Conservation (phyloP, 2,797 vertebrate genomes). For the Chaunax sp. region DNA sequence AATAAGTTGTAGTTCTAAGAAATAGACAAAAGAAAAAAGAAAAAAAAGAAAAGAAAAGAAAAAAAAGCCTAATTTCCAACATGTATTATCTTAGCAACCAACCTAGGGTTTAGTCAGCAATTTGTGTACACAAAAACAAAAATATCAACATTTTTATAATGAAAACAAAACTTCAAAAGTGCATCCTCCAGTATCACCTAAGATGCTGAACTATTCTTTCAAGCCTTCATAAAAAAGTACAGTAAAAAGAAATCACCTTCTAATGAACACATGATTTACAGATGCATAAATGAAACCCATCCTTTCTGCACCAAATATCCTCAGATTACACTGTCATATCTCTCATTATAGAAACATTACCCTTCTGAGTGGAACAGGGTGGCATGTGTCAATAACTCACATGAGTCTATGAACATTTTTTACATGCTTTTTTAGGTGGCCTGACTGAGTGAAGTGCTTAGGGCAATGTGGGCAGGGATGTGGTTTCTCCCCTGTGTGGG, state of each 20-base stretch:
- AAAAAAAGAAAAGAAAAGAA: too few species aligned
- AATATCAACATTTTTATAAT: not conserved
- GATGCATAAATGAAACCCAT: too few species aligned
- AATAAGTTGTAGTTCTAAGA: too few species aligned
- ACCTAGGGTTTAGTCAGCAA: too few species aligned
- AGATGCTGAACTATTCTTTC: too few species aligned
- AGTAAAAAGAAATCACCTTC: too few species aligned
- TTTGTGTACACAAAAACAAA: too few species aligned
- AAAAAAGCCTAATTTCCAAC: too few species aligned
- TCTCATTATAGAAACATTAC: not conserved
- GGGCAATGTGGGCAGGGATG: slow-evolving; percentile 79
- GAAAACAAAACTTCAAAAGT: not conserved
- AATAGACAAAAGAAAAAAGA: too few species aligned
- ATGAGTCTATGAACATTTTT: slow-evolving; percentile 67
- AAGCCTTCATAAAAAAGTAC: too few species aligned
- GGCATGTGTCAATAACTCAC: not conserved
- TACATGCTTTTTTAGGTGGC: slow-evolving; percentile 82
- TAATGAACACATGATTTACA: too few species aligned
- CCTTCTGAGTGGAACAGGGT: not conserved
- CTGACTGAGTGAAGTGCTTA: slow-evolving; percentile 81
- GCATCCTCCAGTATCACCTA: not conserved
- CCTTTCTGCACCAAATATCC: not conserved
- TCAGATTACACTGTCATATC: not conserved
- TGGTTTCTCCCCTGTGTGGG: slow-evolving; percentile 85
- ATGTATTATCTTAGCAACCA: too few species aligned